Conservation (phyloP, 2,797 vertebrate genomes). For the Epinephelus malabaricus region DNA sequence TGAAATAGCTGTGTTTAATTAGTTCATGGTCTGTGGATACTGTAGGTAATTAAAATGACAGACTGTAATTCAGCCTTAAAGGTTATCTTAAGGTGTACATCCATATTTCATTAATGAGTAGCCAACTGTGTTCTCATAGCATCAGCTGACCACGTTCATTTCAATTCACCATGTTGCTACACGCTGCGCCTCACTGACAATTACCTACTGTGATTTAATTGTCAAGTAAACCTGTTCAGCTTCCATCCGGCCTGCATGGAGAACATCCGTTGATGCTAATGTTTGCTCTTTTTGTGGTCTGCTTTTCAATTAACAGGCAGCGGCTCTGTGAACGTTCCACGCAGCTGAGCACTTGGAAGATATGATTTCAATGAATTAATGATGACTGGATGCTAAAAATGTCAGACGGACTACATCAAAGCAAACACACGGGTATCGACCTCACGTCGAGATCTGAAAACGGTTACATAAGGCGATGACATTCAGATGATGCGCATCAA, state of each 20-base stretch:
- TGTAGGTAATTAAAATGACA: conserved; percentile 53
- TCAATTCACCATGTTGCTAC: background rate
- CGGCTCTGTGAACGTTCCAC: conserved; percentile 7
- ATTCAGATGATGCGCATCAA: conserved; percentile 69
- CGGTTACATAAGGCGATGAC: conserved; percentile 68
- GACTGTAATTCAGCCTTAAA: conserved; percentile 42
- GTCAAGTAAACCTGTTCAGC: background rate
- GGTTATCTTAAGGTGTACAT: conserved; percentile 30
- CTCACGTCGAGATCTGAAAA: conserved; percentile 64
- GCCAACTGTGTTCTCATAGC: background rate
- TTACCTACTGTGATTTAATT: background rate
- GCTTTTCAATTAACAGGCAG: conserved; percentile 43
- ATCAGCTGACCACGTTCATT: conserved; percentile 5
- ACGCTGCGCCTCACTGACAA: background rate
- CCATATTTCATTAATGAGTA: conserved; percentile 31
- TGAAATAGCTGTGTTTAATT: conserved; percentile 49
- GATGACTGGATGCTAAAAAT: conserved; percentile 74
- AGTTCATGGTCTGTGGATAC: conserved; percentile 23
- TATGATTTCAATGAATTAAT: conserved; percentile 64
- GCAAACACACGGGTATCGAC: conserved; percentile 69
- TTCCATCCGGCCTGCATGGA: background rate
- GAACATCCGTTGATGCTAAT: conserved; percentile 10
- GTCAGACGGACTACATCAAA: conserved; percentile 72
- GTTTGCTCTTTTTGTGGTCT: conserved; percentile 11
- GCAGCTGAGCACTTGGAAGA: conserved; percentile 40